Conservation (phyloP, 2,888 invertebrate genomes). For the Drosophila nr. perissopoda region DNA sequence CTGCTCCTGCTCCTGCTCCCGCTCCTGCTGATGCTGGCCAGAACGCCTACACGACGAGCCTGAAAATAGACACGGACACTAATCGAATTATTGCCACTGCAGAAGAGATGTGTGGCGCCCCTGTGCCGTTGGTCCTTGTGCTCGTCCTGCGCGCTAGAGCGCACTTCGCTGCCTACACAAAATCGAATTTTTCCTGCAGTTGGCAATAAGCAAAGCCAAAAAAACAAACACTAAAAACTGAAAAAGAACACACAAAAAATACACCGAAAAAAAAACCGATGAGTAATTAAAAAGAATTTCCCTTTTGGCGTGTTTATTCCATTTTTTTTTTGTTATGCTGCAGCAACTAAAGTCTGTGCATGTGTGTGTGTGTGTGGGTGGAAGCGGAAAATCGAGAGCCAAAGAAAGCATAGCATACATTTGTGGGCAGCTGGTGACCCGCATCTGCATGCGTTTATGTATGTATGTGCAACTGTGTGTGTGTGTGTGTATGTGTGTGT, state of each 20-base stretch:
- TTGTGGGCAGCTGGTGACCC: slow-evolving; percentile 48
- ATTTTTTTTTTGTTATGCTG: slow-evolving; percentile 1
- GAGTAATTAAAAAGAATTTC: slow-evolving; percentile 66
- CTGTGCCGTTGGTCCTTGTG: slow-evolving; percentile 35
- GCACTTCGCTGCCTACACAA: slow-evolving; percentile 58
- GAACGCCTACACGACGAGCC: slow-evolving; percentile 67
- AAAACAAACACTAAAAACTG: slow-evolving; percentile 4
- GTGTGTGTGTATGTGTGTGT: slow-evolving; percentile 23
- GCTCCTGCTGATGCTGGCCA: slow-evolving; percentile 1
- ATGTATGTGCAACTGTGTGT: background rate
- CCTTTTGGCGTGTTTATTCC: slow-evolving; percentile 28
- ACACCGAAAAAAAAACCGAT: slow-evolving; percentile 31
- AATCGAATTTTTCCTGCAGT: slow-evolving; percentile 62
- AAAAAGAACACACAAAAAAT: background rate
- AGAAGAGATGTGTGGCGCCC: slow-evolving; percentile 58
- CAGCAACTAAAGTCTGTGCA: background rate
- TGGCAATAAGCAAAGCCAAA: slow-evolving; percentile 19
- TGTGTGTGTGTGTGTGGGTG: slow-evolving; percentile 23
- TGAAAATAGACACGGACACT: slow-evolving; percentile 80
- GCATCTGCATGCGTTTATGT: slow-evolving; percentile 55
- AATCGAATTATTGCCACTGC: slow-evolving; percentile 84
- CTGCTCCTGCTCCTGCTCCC: background rate
- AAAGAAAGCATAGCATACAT: slow-evolving; percentile 66
- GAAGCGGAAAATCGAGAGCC: slow-evolving; percentile 21
- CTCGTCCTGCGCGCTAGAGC: slow-evolving; percentile 60